Base-by-base conservation (phyloP, 1,140 invertebrate genomes). In the Ips nitidus region DNA sequence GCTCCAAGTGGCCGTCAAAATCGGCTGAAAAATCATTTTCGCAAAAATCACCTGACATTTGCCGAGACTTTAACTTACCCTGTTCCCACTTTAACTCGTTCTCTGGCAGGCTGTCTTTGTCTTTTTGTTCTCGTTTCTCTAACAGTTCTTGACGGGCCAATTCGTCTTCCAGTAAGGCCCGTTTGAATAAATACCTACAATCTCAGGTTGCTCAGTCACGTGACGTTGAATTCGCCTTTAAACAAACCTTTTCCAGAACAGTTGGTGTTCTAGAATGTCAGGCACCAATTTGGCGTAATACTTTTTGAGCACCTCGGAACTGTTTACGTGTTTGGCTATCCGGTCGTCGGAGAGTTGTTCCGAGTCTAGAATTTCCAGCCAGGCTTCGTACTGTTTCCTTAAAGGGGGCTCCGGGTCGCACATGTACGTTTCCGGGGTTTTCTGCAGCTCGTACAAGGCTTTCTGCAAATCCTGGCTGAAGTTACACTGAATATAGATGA, bases 101-200 rank as follows among this genome's bases (percentile, higher is more conserved):
- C 3, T 50, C 3, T 5, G 40, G 8, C 7, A 75, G 55, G 73
- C 7, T 71, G 72, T 4, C 72, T 70, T 71, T 77, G 53, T 69
- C 79, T 58, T 78, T 76, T 7, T 74, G 69, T 61, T 80, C 79
- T 41, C 77, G 69, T 67, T 77, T 80, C 41, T 77, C 76, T 59
- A 77, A 52, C n/a, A 75, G 73, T 73, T 81, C 80, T 60, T 77
- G 69, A 2, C 83, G 82, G 4, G 85, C 84, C 58, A 86, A 73
- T 1, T 85, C 80, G 75, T 87, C 86, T 75, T 87, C 85, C 2
- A 87, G 75, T 8, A 87, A 66, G 0, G 86, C 86, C 76, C 85
- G 85, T 68, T 84, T 84, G 79, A 87, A 87, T 50, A 87, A 76
- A 75, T 86, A 87, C 62, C 85, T 86, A 22, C 22, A 22, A 22